phyloP scores from a whole-genome alignment of 1,140 invertebrate genomes.

The Cydia splendana region DNA sequence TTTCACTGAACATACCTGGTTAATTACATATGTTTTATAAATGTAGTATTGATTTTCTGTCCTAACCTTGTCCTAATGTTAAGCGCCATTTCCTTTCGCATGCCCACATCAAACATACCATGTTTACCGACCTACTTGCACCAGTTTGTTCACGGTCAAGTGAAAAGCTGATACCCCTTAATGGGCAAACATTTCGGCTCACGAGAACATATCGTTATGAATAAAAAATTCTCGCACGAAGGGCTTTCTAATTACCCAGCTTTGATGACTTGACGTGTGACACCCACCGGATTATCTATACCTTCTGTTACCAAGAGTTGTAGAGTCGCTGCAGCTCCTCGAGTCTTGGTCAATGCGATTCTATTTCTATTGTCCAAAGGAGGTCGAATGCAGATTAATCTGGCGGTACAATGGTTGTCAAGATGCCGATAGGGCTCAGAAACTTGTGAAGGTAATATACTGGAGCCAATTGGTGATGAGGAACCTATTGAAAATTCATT shows the following conservation, averaged over 20 bases:
- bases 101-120: not conserved
- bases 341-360: not conserved
- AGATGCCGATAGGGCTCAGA: slow-evolving; percentile 23
- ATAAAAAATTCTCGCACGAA: slow-evolving; percentile 39
- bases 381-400: slow-evolving; percentile 33
- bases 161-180: slow-evolving; percentile 33
- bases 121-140: slow-evolving; percentile 29
- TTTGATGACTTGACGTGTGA: slow-evolving; percentile 38
- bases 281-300: not conserved
- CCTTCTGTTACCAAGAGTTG: not conserved
- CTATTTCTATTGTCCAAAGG: slow-evolving; percentile 29
- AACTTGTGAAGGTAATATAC: slow-evolving; percentile 3
- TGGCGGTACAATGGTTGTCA: slow-evolving; percentile 21
- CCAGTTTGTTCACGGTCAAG: slow-evolving; percentile 24
- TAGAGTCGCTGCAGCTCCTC: not conserved
- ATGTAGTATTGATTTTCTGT: not conserved
- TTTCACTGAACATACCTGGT: not conserved
- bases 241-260: slow-evolving; percentile 49
- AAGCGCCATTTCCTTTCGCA: not conserved
- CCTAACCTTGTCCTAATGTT: not conserved
- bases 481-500: not conserved
- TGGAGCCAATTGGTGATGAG: slow-evolving; percentile 17
- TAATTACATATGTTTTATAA: not conserved
- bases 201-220: slow-evolving; percentile 49
- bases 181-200: slow-evolving; percentile 40